Evolutionary conservation across 2,797 vertebrate genomes (phyloP).

Genomic region (Artibeus jamaicensis): DNA sequence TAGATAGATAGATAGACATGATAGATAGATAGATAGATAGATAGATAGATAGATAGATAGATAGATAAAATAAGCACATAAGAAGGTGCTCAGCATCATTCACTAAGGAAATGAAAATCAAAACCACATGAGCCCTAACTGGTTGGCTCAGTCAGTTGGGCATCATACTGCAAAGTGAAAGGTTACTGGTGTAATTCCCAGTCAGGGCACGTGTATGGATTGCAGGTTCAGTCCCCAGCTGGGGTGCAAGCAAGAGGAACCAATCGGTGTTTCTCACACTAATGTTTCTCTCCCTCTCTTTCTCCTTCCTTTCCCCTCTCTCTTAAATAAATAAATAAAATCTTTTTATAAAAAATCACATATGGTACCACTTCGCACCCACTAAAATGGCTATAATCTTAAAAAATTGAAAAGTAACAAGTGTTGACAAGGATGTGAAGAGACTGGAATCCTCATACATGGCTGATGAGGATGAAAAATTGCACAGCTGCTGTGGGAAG

Average conservation of each 20-base stretch:
- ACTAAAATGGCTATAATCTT: neutral
- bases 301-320: neutral
- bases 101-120: slow-evolving; percentile 4
- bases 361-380: neutral
- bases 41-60: neutral
- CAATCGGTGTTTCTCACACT: too few species aligned
- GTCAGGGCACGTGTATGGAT: neutral
- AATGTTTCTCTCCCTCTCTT: neutral
- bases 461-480: neutral
- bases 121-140: neutral
- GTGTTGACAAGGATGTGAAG: neutral
- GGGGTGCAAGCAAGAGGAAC: neutral
- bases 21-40: neutral
- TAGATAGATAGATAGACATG: neutral
- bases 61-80: neutral
- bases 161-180: neutral
- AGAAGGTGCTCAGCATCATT: neutral
- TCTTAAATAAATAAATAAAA: neutral
- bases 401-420: neutral
- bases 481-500: neutral
- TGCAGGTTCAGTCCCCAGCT: neutral
- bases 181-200: neutral
- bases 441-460: neutral
- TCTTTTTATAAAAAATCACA: neutral
- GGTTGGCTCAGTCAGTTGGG: neutral